Base-by-base conservation (phyloP, 2,888 invertebrate genomes). In the Malachius bipustulatus region DNA sequence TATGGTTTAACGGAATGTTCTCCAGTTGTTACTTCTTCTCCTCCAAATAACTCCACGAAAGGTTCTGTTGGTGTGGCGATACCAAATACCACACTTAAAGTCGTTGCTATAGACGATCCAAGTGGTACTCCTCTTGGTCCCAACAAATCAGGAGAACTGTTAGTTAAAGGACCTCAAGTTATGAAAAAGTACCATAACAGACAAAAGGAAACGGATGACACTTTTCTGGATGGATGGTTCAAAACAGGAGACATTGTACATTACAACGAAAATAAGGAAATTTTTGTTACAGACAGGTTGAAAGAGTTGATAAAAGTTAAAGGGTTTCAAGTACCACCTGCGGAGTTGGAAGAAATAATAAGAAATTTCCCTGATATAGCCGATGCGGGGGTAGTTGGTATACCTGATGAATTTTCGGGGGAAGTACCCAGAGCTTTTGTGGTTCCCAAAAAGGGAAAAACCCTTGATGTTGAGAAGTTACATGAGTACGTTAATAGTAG, bases 301-400 rank as follows among this genome's bases (percentile, higher is more conserved):
- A 88, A 88, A 55, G 87, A 88, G 54, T 64, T 89, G 24, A 89
- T 89, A 39, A 90, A 89, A 48, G 61, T 60, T n/a, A 76, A 73
- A 58, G 75, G 67, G 2, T 74, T 66, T 50, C 73, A 88, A 74
- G 89, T 91, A 4, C 76, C 90, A 6, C 91, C 91, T 12, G 89
- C 90, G 1, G 91, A 91, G 59, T 58, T 91, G 14, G 91, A 91
- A 60, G 75, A 69, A 33, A 51, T 83, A 3, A 52, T 88, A 1
- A 69, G 81, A 38, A 69, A 71, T 28, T 81, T 84, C 59, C 80
- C 83, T 0, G 71, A 70, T 14, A 70, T 94, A 1, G 57, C 67
- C 8, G 91, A 93, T 49, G 84, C 80, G 0, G 90, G 82, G 0
- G 89, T 93, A 0, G 67, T 90, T 39, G 89, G 88, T 1, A 59